Conservation (phyloP, 2,113 vertebrate species). For the Panthera tigris region DNA sequence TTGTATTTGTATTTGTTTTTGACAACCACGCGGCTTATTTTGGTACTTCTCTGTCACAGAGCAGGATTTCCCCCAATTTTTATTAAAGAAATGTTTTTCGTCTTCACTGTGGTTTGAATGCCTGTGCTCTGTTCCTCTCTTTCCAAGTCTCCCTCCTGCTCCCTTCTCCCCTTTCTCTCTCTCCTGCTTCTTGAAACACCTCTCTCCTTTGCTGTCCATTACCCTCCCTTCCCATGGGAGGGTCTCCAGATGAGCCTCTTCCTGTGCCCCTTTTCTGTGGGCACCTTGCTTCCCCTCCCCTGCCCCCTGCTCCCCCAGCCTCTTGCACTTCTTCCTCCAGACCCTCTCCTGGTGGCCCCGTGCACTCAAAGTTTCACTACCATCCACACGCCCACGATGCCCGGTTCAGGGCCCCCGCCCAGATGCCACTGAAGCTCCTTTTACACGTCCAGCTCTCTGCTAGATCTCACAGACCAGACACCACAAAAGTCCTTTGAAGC, state of each 20-base stretch:
- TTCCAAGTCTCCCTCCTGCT: not conserved
- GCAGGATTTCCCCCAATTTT: not conserved
- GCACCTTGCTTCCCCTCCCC: not conserved
- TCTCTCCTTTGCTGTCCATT: not conserved
- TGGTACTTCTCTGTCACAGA: not conserved
- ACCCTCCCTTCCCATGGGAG: not conserved
- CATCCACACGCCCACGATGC: not conserved
- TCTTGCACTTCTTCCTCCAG: not conserved
- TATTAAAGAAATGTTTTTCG: not conserved
- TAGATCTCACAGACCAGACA: not conserved
- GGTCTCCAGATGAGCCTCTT: not conserved
- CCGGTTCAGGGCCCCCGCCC: not conserved
- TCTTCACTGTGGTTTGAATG: not conserved
- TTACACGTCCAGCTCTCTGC: not conserved
- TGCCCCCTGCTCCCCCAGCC: not conserved
- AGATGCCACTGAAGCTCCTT: not conserved
- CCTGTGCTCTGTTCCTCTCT: not conserved
- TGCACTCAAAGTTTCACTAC: not conserved
- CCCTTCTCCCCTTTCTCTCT: not conserved
- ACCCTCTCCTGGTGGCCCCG: not conserved
- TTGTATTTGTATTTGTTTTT: not conserved
- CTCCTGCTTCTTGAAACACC: not conserved
- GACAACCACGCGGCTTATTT: not conserved
- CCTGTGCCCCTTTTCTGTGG: rapidly evolving
- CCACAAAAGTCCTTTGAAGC: not conserved